Evolutionary conservation across 1,140 invertebrate species (phyloP).

Genomic region (Antheraea pernyi): DNA sequence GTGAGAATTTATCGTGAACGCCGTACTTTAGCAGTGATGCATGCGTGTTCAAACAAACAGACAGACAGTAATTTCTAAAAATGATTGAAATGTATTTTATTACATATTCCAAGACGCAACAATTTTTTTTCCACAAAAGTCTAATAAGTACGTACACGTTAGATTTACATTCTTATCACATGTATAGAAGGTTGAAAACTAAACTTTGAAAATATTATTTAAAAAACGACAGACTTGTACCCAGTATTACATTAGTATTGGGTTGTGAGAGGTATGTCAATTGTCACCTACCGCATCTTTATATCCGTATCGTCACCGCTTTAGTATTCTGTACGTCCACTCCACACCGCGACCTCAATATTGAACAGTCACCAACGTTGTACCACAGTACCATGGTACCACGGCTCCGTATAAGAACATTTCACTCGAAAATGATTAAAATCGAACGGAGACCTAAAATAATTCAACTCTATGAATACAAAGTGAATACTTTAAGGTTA

Average conservation of each 20-base stretch:
- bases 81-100: no score
- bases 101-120: no score
- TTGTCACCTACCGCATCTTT: slow-evolving; percentile 24
- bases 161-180: neutral
- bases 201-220: neutral
- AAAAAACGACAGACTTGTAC: neutral
- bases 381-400: slow-evolving; percentile 14
- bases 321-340: slow-evolving; percentile 38
- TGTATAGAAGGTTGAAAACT: neutral
- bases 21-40: no score
- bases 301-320: slow-evolving; percentile 29
- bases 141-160: no score
- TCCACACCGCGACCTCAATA: slow-evolving; percentile 41
- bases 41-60: no score
- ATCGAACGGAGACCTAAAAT: slow-evolving; percentile 23
- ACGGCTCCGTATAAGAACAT: slow-evolving; percentile 34
- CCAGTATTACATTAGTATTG: neutral
- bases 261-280: slow-evolving; percentile 13
- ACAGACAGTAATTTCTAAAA: no score
- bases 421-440: slow-evolving; percentile 38
- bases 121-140: no score
- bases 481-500: slow-evolving; percentile 3
- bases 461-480: slow-evolving; percentile 20
- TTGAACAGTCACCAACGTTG: slow-evolving; percentile 37
- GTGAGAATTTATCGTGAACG: no score